A percentile compares a stretch with the other conserved stretches of the same genome.
Conservation (phyloP, 1,140 invertebrate genomes). For the Temnothorax curvispinosus region DNA sequence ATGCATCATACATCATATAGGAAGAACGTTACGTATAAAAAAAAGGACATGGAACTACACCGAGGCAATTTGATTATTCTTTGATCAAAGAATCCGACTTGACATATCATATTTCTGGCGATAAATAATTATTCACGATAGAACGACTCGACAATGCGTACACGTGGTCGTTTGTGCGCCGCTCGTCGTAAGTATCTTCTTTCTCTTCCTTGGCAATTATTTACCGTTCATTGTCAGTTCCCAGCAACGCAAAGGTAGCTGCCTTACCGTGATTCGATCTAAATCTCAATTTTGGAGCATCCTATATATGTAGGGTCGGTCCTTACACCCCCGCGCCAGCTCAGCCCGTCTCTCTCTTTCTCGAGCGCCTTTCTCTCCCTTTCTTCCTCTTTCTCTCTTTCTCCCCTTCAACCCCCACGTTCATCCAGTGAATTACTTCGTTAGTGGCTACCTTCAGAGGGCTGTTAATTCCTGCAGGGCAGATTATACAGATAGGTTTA, state of each 20-base stretch:
- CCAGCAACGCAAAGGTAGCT: constrained; percentile 53
- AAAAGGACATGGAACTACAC: not conserved
- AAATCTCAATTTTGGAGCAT: constrained; percentile 84
- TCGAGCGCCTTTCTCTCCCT: constrained; percentile 34
- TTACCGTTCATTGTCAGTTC: constrained; percentile 59
- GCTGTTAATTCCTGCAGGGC: constrained; percentile 86
- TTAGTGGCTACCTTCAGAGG: constrained; percentile 86
- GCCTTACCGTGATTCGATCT: constrained; percentile 80
- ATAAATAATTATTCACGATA: not conserved
- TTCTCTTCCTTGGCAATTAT: constrained; percentile 53
- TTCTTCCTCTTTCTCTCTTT: constrained; percentile 52
- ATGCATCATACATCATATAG: not conserved
- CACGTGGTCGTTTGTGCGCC: not conserved
- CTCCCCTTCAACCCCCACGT: constrained; percentile 78
- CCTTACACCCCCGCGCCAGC: constrained; percentile 54
- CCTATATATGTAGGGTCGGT: constrained; percentile 62
- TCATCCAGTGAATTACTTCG: constrained; percentile 87
- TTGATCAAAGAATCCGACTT: not conserved
- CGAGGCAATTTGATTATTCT: not conserved
- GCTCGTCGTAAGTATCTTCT: constrained; percentile 1
- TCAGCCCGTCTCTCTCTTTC: constrained; percentile 27
- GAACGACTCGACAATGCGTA: not conserved
- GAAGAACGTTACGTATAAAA: not conserved
- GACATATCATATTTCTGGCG: not conserved
- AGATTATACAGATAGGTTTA: constrained; percentile 87